Conservation (phyloP, 2,797 vertebrate species). For the Champsocephalus gunnari region DNA sequence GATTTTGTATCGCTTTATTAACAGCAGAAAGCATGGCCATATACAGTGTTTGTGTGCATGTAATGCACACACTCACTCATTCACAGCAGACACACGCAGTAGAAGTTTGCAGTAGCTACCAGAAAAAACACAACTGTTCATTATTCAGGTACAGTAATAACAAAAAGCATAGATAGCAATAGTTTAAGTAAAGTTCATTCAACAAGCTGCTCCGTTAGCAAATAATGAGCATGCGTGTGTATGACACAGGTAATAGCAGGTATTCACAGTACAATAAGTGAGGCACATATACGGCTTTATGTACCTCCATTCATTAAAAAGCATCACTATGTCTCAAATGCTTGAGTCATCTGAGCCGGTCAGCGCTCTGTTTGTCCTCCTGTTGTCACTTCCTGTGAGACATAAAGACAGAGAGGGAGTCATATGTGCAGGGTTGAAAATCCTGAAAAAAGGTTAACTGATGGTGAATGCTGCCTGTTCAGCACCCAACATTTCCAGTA, state of each 20-base stretch:
- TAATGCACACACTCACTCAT: neutral
- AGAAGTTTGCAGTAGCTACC: conserved; percentile 21
- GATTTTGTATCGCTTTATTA: conserved; percentile 44
- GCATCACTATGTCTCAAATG: neutral
- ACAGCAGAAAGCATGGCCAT: conserved; percentile 39
- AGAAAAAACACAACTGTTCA: conserved; percentile 25
- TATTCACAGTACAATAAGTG: conserved; percentile 33
- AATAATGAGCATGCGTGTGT: conserved; percentile 37
- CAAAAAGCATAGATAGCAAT: conserved; percentile 47
- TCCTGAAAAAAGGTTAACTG: neutral
- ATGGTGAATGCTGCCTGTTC: no score
- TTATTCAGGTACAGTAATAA: neutral
- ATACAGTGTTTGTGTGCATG: conserved; percentile 24
- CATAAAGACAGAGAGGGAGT: neutral
- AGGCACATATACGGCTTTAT: conserved; percentile 13
- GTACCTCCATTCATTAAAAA: neutral
- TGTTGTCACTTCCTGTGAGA: conserved; percentile 57
- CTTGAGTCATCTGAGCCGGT: conserved; percentile 24
- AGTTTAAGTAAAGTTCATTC: conserved; percentile 59
- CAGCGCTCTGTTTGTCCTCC: neutral
- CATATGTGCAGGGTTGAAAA: neutral
- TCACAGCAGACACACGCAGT: neutral
- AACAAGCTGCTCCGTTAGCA: conserved; percentile 36
- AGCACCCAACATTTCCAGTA: no score
- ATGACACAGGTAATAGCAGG: conserved; percentile 22